Conservation (phyloP, 1,140 invertebrate genomes). For the Zophobas atratus region DNA sequence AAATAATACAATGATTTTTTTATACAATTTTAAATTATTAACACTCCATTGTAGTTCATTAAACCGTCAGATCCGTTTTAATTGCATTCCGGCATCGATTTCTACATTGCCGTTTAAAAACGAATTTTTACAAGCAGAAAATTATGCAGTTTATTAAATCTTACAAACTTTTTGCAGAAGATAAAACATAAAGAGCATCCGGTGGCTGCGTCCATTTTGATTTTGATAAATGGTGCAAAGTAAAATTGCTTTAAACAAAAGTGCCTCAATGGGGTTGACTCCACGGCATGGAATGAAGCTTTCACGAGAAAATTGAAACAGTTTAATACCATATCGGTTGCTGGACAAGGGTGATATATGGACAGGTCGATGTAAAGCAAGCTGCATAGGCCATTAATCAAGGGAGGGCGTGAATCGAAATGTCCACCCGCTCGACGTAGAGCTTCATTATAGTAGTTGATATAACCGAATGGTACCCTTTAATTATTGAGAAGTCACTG, state of each 20-base stretch:
- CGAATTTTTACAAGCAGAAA: too few relatives aligned
- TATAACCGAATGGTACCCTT: conserved; percentile 60
- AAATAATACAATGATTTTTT: conserved; percentile 35
- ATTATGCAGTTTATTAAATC: not conserved
- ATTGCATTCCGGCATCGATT: not conserved
- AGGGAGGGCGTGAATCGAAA: conserved; percentile 59
- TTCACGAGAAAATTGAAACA: conserved; percentile 58
- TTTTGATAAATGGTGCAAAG: conserved; percentile 18
- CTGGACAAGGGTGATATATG: conserved; percentile 61
- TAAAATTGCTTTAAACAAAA: conserved; percentile 12
- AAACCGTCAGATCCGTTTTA: not conserved
- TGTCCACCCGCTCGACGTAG: conserved; percentile 53
- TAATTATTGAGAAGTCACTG: conserved; percentile 63
- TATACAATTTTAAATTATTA: conserved; percentile 21
- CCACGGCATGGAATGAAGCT: conserved; percentile 17
- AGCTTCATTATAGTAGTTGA: conserved; percentile 60
- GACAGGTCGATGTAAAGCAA: conserved; percentile 64
- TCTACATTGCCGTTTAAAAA: too few relatives aligned
- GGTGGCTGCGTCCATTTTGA: not conserved
- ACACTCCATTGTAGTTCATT: conserved; percentile 11
- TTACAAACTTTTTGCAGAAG: not conserved
- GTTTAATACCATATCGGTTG: conserved; percentile 60
- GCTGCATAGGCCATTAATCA: conserved; percentile 64
- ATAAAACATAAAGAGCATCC: not conserved
- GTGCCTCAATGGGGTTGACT: not conserved